These are phyloP conservation scores for Protonibea diacanthus DNA, from an alignment of 2,797 vertebrate genomes.

Conservation along the genomic window DNA sequence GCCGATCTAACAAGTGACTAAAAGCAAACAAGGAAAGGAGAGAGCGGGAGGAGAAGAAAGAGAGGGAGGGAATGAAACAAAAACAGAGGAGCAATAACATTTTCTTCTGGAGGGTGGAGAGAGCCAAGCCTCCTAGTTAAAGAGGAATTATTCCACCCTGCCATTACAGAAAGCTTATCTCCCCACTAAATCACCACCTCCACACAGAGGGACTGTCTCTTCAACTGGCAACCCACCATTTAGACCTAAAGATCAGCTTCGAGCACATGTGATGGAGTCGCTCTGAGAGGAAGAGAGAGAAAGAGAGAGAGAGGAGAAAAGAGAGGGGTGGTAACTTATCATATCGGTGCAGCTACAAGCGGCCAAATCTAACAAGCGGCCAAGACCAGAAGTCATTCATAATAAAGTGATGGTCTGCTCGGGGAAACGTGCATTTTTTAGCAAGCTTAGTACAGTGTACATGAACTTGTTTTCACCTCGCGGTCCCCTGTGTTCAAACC, in stretches of 20 bases:
- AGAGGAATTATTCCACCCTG: slow-evolving; percentile 92
- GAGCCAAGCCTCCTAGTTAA: slow-evolving; percentile 84
- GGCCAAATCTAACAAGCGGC: slow-evolving; percentile 48
- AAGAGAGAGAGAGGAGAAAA: slow-evolving; percentile 8
- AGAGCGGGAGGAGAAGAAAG: slow-evolving; percentile 9
- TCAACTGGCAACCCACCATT: slow-evolving; percentile 88
- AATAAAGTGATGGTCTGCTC: slow-evolving; percentile 44
- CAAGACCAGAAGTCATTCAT: slow-evolving; percentile 64
- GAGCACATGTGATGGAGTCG: slow-evolving; percentile 75
- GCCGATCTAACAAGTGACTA: slow-evolving; percentile 22
- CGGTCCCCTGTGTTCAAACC: slow-evolving; percentile 40
- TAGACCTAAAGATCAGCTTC: slow-evolving; percentile 88
- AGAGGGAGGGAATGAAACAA: slow-evolving; percentile 41
- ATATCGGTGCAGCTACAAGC: slow-evolving; percentile 48
- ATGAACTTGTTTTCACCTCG: slow-evolving; percentile 70
- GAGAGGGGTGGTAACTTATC: slow-evolving; percentile 46
- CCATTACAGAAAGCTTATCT: slow-evolving; percentile 94
- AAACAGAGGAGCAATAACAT: slow-evolving; percentile 58
- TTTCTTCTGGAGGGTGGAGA: slow-evolving; percentile 75
- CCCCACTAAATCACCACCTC: slow-evolving; percentile 92
- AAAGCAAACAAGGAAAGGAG: slow-evolving; percentile 1
- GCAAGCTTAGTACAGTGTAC: slow-evolving; percentile 34
- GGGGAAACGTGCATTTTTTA: slow-evolving; percentile 59
- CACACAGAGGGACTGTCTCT: slow-evolving; percentile 78
- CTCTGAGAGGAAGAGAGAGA: slow-evolving; percentile 41